Conservation (phyloP, 2,888 invertebrate genomes). For the Neelides folsomi region DNA sequence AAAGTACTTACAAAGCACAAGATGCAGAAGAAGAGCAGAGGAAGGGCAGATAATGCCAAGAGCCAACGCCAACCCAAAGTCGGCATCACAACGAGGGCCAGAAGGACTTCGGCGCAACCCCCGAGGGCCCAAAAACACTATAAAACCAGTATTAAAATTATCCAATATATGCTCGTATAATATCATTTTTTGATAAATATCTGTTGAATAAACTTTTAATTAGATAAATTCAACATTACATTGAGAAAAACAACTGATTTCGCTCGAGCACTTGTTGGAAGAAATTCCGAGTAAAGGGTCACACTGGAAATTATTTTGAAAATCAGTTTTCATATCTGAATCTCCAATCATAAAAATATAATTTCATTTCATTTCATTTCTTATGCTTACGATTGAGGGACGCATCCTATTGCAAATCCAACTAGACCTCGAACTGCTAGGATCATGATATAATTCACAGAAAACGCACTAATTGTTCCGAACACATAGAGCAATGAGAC, state of each 20-base stretch:
- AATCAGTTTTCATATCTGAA: no score
- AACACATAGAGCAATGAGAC: slow-evolving; percentile 77
- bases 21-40: slow-evolving; percentile 57
- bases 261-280: slow-evolving; percentile 80
- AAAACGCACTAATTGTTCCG: slow-evolving; percentile 72
- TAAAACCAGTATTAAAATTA: slow-evolving; percentile 25
- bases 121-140: slow-evolving; percentile 92
- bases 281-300: slow-evolving; percentile 85
- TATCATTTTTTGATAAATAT: not conserved
- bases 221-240: slow-evolving; percentile 40
- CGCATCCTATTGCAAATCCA: slow-evolving; percentile 89
- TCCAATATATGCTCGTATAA: no score
- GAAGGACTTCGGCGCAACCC: slow-evolving; percentile 76
- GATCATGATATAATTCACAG: slow-evolving; percentile 81
- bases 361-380: not conserved
- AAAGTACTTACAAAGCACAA: slow-evolving; percentile 58
- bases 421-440: slow-evolving; percentile 76
- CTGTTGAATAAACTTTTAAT: not conserved
- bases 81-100: slow-evolving; percentile 80
- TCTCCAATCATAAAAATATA: no score
- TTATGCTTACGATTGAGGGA: slow-evolving; percentile 78
- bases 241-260: slow-evolving; percentile 88
- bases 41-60: slow-evolving; percentile 71
- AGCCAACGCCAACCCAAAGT: slow-evolving; percentile 80
- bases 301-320: slow-evolving; percentile 50